phyloP scores from a whole-genome alignment of 1,140 invertebrate genomes.

The Amyelois transitella region DNA sequence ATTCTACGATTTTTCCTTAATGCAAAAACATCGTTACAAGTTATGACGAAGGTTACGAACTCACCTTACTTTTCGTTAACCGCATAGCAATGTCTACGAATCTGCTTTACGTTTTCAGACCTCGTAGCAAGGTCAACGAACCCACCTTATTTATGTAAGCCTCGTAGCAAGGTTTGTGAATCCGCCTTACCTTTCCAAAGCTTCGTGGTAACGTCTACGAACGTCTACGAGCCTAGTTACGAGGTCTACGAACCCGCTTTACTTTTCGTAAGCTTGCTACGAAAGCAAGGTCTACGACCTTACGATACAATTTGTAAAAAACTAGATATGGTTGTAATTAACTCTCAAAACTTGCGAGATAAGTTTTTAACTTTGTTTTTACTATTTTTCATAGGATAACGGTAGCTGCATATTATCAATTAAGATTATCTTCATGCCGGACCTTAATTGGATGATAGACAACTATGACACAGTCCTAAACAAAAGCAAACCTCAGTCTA shows the following conservation, averaged over 20 bases:
- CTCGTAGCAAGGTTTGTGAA: not conserved
- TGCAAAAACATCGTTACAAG: too few relatives aligned
- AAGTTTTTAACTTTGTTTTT: not conserved
- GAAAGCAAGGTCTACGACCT: not conserved
- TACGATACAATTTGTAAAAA: not conserved
- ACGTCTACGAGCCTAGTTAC: not conserved
- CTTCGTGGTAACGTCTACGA: not conserved
- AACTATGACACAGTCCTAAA: conserved; percentile 3
- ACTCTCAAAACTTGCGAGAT: too few relatives aligned
- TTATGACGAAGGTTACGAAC: too few relatives aligned
- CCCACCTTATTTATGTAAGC: too few relatives aligned
- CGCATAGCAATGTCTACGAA: too few relatives aligned
- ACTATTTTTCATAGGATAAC: not conserved
- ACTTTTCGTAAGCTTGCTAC: not conserved
- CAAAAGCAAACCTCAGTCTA: not conserved
- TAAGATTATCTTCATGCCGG: not conserved
- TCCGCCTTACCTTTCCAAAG: not conserved
- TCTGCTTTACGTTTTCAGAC: too few relatives aligned
- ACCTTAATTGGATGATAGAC: not conserved
- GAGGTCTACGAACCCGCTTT: not conserved
- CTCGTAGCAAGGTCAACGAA: too few relatives aligned
- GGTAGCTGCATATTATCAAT: not conserved
- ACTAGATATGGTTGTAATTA: not conserved
- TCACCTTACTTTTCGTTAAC: too few relatives aligned
- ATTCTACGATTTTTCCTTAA: too few relatives aligned